Base-by-base conservation (phyloP, 2,113 vertebrate genomes). In the Pachycephala philippinensis region DNA sequence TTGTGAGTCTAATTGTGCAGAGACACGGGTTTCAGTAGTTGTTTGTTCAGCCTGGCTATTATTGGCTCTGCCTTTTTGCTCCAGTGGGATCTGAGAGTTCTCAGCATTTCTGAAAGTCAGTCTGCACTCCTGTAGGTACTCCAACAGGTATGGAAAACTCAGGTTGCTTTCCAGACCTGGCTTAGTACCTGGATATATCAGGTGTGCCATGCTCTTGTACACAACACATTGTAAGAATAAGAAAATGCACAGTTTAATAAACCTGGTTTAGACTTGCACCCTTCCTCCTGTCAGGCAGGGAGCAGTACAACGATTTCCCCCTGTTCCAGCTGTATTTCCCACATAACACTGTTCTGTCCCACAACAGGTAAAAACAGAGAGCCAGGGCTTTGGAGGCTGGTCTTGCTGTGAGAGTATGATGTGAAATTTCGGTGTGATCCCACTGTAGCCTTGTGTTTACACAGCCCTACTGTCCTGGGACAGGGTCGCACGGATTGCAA, bases 381-480 rank as follows among this genome's bases (percentile, higher is more conserved):
- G 26, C 19, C 57, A n/a, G 57, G 39, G 57, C 81, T 79, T 37
- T 11, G 31, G 15, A 49, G 22, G 40, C 72, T 31, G 42, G 12
- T 49, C 21, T 56, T 8, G n/a, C 60, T 90, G 72, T 63, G 77
- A 64, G 72, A 33, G 15, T 1, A 24, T 16, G 71, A 89, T 52
- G n/a, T 79, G 87, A 93, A 91, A 76, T 76, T 60, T 72, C 81
- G 79, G 77, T 53, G 6, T 40, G 69, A 72, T 79, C 81, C 84
- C 31, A 53, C 49, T 54, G 60, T 16, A 89, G 84, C 30, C 28
- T 26, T 31, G 40, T 96, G 91, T 97, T 97, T 91, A 96, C 66
- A 83, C 81, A 96, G 81, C 81, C 89, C 71, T 79, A 19, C 59
- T 93, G 93, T 86, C 94, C 87, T 88, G 95, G 91, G 95, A 95